phyloP scores from a whole-genome alignment of 2,797 vertebrate species.

The Glossophaga mutica region DNA sequence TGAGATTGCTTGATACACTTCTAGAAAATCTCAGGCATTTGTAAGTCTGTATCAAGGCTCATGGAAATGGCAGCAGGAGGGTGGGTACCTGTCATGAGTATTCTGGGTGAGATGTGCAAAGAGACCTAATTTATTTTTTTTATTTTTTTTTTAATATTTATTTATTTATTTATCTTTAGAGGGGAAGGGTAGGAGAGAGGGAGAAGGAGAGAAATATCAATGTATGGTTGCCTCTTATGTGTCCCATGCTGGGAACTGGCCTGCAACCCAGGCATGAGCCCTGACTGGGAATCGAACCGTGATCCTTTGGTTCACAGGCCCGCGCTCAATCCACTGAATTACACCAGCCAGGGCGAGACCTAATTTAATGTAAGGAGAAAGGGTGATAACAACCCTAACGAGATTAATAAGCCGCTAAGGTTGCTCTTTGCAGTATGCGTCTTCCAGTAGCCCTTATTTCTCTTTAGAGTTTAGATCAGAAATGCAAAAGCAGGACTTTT shows the following conservation, averaged over 20 bases:
- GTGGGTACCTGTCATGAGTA: not conserved
- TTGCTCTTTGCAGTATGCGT: constrained; percentile 13
- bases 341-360: too few species aligned
- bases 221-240: too few species aligned
- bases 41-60: not conserved
- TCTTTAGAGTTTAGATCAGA: constrained; percentile 32
- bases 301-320: too few species aligned
- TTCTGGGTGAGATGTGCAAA: constrained; percentile 22
- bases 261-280: too few species aligned
- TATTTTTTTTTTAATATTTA: too few species aligned
- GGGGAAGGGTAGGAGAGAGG: too few species aligned
- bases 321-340: too few species aligned
- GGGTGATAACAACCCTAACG: not conserved
- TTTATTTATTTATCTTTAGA: too few species aligned
- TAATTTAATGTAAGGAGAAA: not conserved
- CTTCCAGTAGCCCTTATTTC: not conserved
- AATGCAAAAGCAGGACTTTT: constrained; percentile 39
- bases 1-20: constrained; percentile 6
- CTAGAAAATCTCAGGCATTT: not conserved
- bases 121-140: not conserved
- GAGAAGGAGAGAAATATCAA: too few species aligned
- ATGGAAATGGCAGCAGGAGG: not conserved
- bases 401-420: not conserved
- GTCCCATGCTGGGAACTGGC: too few species aligned
- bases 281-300: too few species aligned